phyloP scores from a whole-genome alignment of 2,888 invertebrate species.

The Diogma glabrata region DNA sequence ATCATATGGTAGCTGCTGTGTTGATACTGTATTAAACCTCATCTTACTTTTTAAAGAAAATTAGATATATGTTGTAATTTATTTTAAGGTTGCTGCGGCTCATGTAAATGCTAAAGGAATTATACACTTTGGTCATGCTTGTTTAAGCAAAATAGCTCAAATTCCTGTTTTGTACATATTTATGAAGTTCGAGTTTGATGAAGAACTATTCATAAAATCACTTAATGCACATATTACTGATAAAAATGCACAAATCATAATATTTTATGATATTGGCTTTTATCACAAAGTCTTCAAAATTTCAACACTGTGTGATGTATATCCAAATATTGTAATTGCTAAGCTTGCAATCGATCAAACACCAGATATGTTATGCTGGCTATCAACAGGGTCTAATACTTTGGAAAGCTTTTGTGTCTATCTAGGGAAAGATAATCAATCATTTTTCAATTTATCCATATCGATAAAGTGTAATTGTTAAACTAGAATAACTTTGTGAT shows the following conservation, averaged over 20 bases:
- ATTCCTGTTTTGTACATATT: slow-evolving; percentile 68
- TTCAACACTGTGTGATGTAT: not conserved
- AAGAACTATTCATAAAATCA: slow-evolving; percentile 32
- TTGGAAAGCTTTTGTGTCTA: slow-evolving; percentile 49
- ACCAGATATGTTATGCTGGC: slow-evolving; percentile 15
- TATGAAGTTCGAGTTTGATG: slow-evolving; percentile 47
- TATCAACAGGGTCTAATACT: slow-evolving; percentile 26
- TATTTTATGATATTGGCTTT: slow-evolving; percentile 58
- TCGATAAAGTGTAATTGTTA: slow-evolving; percentile 38
- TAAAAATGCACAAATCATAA: slow-evolving; percentile 35
- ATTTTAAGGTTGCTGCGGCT: slow-evolving; percentile 69
- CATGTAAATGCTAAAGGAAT: slow-evolving; percentile 77
- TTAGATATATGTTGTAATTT: slow-evolving; percentile 12
- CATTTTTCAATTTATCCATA: slow-evolving; percentile 50
- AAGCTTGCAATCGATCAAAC: slow-evolving; percentile 11
- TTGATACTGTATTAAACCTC: slow-evolving; percentile 25
- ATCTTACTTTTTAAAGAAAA: not conserved
- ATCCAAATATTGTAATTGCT: slow-evolving; percentile 8
- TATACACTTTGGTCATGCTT: slow-evolving; percentile 85
- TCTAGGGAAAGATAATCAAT: slow-evolving; percentile 52
- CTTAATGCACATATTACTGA: not conserved
- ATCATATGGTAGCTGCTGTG: slow-evolving; percentile 70
- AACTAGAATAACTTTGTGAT: not conserved
- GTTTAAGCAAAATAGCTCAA: slow-evolving; percentile 61
- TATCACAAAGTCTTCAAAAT: slow-evolving; percentile 46